Conservation (phyloP, 2,888 invertebrate species). For the Pyrgus malvae region DNA sequence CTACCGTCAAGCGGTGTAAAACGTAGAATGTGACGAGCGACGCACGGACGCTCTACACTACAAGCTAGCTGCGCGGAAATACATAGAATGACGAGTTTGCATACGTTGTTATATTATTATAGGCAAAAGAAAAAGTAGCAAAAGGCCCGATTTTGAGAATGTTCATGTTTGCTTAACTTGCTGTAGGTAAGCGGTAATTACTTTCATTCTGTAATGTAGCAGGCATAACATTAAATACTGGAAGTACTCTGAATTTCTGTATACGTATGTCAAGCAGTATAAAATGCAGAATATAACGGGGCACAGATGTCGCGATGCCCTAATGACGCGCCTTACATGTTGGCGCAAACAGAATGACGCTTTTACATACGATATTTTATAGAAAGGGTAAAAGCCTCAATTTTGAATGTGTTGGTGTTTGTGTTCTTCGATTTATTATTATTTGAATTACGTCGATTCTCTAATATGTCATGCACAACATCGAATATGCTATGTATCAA, state of each 20-base stretch:
- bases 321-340: slow-evolving; percentile 12
- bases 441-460: no score
- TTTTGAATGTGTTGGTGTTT: no score
- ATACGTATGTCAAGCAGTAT: slow-evolving; percentile 6
- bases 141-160: no score
- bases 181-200: no score
- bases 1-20: no score
- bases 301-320: slow-evolving; percentile 10
- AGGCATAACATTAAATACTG: background rate
- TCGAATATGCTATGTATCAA: background rate
- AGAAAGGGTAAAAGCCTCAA: background rate
- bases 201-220: no score
- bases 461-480: background rate
- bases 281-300: slow-evolving; percentile 13
- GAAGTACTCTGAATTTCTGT: slow-evolving; percentile 4
- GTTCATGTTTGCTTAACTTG: background rate
- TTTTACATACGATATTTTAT: background rate
- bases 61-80: no score
- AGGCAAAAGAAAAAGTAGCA: no score
- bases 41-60: no score
- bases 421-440: background rate
- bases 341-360: background rate
- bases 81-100: no score
- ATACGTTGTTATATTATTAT: no score
- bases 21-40: no score